Evolutionary conservation across 2,888 invertebrate genomes (phyloP).

Genomic region (Dynastes tityus): DNA sequence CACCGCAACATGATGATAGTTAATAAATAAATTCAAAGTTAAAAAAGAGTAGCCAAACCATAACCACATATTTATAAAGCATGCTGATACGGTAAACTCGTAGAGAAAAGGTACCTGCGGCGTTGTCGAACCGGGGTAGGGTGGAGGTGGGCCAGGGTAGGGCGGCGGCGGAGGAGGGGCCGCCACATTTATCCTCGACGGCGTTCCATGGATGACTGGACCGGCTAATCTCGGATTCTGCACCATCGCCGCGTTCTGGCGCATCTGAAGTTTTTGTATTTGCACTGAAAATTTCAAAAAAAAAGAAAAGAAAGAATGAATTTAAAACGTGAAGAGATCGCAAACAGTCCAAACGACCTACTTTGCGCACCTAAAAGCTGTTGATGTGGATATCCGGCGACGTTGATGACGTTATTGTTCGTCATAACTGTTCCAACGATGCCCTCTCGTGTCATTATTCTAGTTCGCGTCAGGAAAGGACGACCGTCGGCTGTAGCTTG

Average conservation of each 20-base stretch:
- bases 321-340: conserved; percentile 41
- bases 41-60: conserved; percentile 56
- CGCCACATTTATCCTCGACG: conserved; percentile 54
- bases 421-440: conserved; percentile 79
- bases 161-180: conserved; percentile 79
- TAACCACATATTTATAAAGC: conserved; percentile 54
- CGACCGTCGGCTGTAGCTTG: conserved; percentile 77
- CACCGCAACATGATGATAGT: conserved; percentile 7
- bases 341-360: conserved; percentile 57
- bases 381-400: conserved; percentile 70
- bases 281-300: conserved; percentile 58
- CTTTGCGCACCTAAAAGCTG: conserved; percentile 62
- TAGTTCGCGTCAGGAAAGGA: conserved; percentile 74
- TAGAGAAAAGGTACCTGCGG: conserved; percentile 57
- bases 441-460: conserved; percentile 75
- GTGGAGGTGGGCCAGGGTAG: conserved; percentile 81
- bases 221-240: conserved; percentile 57
- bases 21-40: conserved; percentile 51
- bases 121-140: conserved; percentile 75
- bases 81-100: conserved; percentile 50
- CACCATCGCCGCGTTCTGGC: conserved; percentile 60
- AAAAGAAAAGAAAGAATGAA: not conserved
- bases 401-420: conserved; percentile 76
- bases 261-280: conserved; percentile 69
- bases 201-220: conserved; percentile 53